Conservation (phyloP, 2,797 vertebrate species). For the Champsocephalus gunnari region DNA sequence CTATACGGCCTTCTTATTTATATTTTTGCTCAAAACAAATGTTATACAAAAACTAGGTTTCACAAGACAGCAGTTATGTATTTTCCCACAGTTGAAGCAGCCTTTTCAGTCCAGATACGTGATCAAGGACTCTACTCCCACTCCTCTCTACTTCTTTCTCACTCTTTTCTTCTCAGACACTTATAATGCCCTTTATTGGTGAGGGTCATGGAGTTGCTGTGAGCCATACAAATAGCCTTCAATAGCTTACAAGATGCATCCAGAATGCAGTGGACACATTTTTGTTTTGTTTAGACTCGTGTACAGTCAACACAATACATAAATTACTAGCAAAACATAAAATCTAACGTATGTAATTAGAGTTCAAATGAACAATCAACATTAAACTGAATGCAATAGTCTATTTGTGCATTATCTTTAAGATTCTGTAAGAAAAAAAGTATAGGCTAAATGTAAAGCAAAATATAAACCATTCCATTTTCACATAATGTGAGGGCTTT, state of each 20-base stretch:
- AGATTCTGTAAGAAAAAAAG: neutral
- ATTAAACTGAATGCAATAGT: neutral
- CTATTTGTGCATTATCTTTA: too few species aligned
- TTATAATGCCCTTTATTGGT: neutral
- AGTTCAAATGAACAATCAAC: neutral
- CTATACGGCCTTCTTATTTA: too few species aligned
- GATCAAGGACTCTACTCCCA: neutral
- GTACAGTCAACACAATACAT: neutral
- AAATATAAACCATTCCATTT: too few species aligned
- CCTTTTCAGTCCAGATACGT: neutral
- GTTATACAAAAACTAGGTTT: neutral
- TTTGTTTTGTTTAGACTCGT: neutral
- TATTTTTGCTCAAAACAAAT: too few species aligned
- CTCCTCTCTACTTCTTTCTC: neutral
- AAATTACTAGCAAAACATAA: neutral
- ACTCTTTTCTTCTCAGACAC: slow-evolving; percentile 2
- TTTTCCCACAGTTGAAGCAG: neutral
- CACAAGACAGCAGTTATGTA: neutral
- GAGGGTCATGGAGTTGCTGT: neutral
- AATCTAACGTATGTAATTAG: too few species aligned
- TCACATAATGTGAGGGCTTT: neutral
- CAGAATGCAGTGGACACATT: neutral
- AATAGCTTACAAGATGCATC: neutral
- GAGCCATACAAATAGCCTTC: neutral
- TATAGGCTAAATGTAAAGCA: neutral